phyloP scores from a whole-genome alignment of 2,113 vertebrate species.

The Scolopax mira region DNA sequence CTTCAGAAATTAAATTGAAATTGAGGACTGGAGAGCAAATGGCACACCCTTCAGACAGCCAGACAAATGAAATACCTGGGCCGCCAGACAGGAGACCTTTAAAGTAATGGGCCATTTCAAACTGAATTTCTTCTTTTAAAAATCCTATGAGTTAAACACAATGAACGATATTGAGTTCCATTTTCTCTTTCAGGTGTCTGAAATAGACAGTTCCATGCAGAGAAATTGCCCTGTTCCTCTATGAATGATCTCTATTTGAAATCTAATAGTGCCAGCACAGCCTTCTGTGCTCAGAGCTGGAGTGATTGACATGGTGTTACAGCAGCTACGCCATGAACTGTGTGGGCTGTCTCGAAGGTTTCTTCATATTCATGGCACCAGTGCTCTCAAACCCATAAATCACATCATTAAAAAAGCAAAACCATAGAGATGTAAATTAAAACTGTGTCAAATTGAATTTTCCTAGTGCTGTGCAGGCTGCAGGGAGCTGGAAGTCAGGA shows the following conservation, averaged over 20 bases:
- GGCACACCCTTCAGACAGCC: not conserved
- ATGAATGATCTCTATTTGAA: not conserved
- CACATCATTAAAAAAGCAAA: not conserved
- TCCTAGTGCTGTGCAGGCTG: not conserved
- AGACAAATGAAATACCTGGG: not conserved
- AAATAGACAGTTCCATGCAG: not conserved
- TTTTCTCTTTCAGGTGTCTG: not conserved
- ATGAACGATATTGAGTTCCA: not conserved
- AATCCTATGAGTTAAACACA: not conserved
- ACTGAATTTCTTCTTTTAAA: not conserved
- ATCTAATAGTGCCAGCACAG: not conserved
- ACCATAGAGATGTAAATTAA: not conserved
- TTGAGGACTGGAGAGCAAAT: not conserved
- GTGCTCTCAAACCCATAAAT: not conserved
- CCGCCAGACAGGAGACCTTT: not conserved
- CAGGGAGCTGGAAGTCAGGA: rapidly evolving
- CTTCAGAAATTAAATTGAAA: not conserved
- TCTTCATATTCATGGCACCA: not conserved
- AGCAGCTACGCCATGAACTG: not conserved
- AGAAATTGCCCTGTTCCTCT: not conserved
- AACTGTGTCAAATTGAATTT: not conserved
- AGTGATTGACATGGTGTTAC: not conserved
- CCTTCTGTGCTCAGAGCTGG: not conserved
- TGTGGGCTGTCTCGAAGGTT: not conserved
- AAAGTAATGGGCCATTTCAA: not conserved